Base-by-base conservation (phyloP, 2,888 invertebrate species). In the Andrena trimmerana region DNA sequence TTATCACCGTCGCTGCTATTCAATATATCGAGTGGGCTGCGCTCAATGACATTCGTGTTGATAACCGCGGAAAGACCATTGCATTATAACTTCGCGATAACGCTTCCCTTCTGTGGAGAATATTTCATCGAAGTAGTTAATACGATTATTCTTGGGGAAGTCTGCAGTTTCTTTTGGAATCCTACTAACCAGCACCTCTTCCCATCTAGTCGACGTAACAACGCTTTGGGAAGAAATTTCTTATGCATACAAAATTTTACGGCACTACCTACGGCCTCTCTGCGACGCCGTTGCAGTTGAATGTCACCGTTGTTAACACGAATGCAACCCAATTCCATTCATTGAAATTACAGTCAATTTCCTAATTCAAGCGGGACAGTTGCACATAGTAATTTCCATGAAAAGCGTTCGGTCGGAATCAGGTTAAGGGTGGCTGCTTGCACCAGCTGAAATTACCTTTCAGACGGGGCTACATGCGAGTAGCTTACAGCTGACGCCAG, bases 371-470 rank as follows among this genome's bases (percentile, higher is more conserved):
- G n/a, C 13, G n/a, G 33, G 24, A 33, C 20, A 48, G 5, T 7
- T 16, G 20, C 5, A 70, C 42, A 33, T 33, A n/a, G 48, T 42
- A 57, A 71, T 48, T 48, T 65, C 57, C 31, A 24, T 77, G 65
- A 48, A 70, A 50, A 69, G 36, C 20, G 20, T 6, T 52, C 13
- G 29, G 24, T 5, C 16, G 27, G 20, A 66, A 70, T 50, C 65
- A 10, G 60, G 52, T 80, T 78, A 66, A 66, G 65, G 31, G n/a
- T 71, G 16, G 66, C 29, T 20, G 31, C 66, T 31, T 36, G 65
- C 50, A 60, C 50, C 31, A 29, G 36, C 29, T 59, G 42, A 78
- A 78, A 78, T 80, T 80, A 65, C 78, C 42, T 60, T 59, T 59
- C 36, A 10, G 57, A 65, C 13, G 59, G 69, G 59, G 13, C 29